Evolutionary conservation across 37 sponge, comb jelly and placozoan species (phyloP), one percentile per base, ranked within the genome.

Genomic region (Dysidea cf. avara): DNA sequence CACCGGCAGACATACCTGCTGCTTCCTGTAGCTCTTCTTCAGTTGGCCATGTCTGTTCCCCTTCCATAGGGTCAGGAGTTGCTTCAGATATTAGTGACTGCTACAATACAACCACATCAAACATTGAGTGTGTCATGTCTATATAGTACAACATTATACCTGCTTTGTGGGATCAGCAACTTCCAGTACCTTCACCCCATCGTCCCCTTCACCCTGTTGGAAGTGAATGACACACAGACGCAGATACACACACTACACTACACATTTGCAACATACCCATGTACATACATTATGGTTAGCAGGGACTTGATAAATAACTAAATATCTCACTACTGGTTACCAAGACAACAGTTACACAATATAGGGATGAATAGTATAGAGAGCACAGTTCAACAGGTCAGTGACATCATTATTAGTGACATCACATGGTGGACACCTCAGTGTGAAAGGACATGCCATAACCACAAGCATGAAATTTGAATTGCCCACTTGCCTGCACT

Each of bases 41-140:
- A 3, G 90, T 86, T 3, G 99, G 99, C 99, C 99, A 98, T 24
- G 99, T 95, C 79, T 98, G 97, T 49, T 98, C 99, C 4, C 86
- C 99, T 31, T 92, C 96, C 93, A 98, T 92, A 36, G 90, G 88
- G 77, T 98, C 93, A 26, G 73, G 88, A 14, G 39, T 73, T 30
- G 77, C 93, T 71, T 96, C 96, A 49, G 82, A 55, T 11, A 56
- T 60, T 31, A 96, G 71, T 54, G 83, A 68, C 71, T 74, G 81
- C 90, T 95, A 56, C 33, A 43, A 40, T n/a, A 28, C 11, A 14
- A 28, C 28, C 58, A 56, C 58, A 28, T 12, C 29, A 56, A 12
- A 14, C 29, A 56, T 7, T 7, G 11, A 7, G 11, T 12, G 11
- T 7, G 11, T 56, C 58, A 56, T 13, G 5, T 6, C 29, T 14